These are phyloP conservation scores for Mythimna vitellina DNA, from an alignment of 2,888 invertebrate species.

Conservation along the genomic window DNA sequence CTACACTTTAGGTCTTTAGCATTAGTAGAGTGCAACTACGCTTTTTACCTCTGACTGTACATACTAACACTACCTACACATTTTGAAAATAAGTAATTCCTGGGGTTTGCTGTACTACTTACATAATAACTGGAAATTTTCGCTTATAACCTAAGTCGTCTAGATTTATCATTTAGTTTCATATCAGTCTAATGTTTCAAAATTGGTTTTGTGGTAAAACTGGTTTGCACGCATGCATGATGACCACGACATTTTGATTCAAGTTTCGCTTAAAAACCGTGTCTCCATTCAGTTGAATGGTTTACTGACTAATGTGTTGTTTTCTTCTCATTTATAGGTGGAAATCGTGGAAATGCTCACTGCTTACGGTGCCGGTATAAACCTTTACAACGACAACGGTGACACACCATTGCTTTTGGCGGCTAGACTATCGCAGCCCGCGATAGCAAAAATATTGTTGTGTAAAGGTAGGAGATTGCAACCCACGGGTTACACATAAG, in stretches of 20 bases:
- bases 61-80: too few species aligned
- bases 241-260: too few species aligned
- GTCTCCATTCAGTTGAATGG: not conserved
- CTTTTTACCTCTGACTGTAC: too few species aligned
- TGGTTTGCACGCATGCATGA: too few species aligned
- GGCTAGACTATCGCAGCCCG: conserved; percentile 83
- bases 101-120: too few species aligned
- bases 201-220: not conserved
- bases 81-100: too few species aligned
- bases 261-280: not conserved
- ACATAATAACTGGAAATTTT: not conserved
- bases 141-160: not conserved
- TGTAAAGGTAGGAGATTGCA: conserved; percentile 85
- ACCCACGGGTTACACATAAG: not conserved
- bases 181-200: not conserved
- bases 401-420: conserved; percentile 93
- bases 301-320: not conserved
- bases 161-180: not conserved
- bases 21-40: too few species aligned
- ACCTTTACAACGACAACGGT: conserved; percentile 92
- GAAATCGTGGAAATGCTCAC: conserved; percentile 90
- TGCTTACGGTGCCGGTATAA: conserved; percentile 90
- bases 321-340: conserved; percentile 71
- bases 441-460: conserved; percentile 89
- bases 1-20: too few species aligned